phyloP scores from a whole-genome alignment of 2,888 invertebrate genomes.

The Tetranychus piercei region DNA sequence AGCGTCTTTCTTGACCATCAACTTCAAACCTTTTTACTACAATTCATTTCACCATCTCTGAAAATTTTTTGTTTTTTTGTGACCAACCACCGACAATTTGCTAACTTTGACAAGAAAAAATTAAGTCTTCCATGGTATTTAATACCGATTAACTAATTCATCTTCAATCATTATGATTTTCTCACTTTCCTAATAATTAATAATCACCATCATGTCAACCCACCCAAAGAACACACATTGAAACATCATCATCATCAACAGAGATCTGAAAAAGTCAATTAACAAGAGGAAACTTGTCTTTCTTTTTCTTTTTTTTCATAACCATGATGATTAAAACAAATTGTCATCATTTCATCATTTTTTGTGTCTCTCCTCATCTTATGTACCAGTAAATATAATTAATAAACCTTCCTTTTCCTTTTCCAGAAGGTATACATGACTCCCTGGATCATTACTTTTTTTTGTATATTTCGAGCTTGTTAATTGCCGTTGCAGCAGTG shows the following conservation, averaged over 20 bases:
- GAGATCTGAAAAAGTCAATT: not conserved
- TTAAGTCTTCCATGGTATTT: not conserved
- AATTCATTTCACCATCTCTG: no score
- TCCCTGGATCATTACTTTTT: no score
- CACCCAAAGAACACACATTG: conserved; percentile 22
- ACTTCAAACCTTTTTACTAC: no score
- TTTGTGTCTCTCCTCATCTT: not conserved
- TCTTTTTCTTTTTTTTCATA: not conserved
- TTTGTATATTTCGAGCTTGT: no score
- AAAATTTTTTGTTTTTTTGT: not conserved
- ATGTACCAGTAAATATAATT: not conserved
- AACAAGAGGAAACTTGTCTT: conserved; percentile 1
- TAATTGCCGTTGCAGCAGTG: no score
- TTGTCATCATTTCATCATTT: not conserved
- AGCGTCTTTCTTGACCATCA: no score
- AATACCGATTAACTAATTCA: not conserved
- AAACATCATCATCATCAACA: conserved; percentile 22
- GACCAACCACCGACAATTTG: not conserved
- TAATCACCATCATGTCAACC: conserved; percentile 20
- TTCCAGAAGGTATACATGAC: not conserved
- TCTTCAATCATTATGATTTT: not conserved
- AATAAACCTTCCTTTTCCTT: not conserved
- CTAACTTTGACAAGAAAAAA: not conserved
- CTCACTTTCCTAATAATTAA: not conserved
- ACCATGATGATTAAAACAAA: not conserved